Evolutionary conservation across 53 echinoderm and acorn worm species (phyloP).

Genomic region (Arbacia lixula): DNA sequence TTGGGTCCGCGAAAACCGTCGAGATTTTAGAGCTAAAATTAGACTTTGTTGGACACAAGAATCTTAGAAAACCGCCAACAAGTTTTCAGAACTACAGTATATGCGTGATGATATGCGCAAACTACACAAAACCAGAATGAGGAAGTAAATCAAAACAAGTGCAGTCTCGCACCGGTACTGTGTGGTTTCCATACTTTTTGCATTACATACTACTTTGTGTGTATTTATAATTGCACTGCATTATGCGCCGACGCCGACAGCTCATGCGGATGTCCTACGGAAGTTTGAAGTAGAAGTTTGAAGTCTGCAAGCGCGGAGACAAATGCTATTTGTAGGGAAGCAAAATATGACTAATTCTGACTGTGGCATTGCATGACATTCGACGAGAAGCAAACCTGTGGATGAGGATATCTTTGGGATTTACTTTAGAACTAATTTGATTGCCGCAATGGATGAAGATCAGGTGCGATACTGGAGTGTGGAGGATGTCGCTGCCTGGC

Average conservation of each 20-base stretch:
- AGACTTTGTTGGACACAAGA: too few relatives aligned
- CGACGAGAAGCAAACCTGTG: not conserved
- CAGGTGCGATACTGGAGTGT: constrained; percentile 22
- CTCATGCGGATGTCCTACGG: too few relatives aligned
- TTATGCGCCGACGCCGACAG: too few relatives aligned
- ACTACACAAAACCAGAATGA: constrained; percentile 3
- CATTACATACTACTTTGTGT: too few relatives aligned
- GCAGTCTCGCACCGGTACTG: not conserved
- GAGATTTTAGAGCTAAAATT: too few relatives aligned
- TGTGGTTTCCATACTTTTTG: too few relatives aligned
- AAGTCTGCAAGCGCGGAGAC: too few relatives aligned
- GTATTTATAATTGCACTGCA: too few relatives aligned
- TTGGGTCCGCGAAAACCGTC: too few relatives aligned
- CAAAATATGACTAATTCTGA: constrained; percentile 1
- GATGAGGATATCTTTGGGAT: not conserved
- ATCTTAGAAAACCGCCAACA: too few relatives aligned
- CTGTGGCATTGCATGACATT: constrained; percentile 5
- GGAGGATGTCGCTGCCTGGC: constrained; percentile 10
- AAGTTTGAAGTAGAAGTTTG: too few relatives aligned
- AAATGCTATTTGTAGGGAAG: too few relatives aligned
- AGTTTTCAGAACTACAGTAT: constrained; percentile 2
- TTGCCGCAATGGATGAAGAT: constrained; percentile 1
- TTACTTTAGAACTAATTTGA: not conserved
- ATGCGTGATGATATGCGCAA: constrained; percentile 24
- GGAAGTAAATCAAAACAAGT: constrained; percentile 19